phyloP scores from a whole-genome alignment of 2,113 vertebrate species.

The Nyctereutes procyonoides region DNA sequence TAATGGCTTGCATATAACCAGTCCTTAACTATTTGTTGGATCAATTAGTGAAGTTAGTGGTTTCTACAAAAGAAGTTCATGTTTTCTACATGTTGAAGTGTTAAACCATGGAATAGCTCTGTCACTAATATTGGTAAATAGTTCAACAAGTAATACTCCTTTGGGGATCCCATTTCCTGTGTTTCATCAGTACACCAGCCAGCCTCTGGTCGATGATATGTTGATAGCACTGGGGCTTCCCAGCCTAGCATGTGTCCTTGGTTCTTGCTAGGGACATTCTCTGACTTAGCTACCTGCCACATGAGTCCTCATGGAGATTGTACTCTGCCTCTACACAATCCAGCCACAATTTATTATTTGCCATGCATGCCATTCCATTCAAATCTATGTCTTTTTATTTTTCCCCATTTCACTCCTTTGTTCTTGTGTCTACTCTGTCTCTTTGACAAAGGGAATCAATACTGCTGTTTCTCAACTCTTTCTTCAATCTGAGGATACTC shows the following conservation, averaged over 20 bases:
- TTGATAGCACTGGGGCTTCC: background rate
- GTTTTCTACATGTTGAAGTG: background rate
- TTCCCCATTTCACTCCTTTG: background rate
- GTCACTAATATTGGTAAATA: background rate
- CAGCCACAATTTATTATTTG: background rate
- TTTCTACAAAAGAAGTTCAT: background rate
- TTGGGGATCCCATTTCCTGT: background rate
- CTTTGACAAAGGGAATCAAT: background rate
- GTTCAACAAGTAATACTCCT: background rate
- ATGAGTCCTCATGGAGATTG: background rate
- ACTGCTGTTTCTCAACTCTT: background rate
- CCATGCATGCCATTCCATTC: background rate
- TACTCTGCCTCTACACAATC: background rate
- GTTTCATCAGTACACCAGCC: background rate
- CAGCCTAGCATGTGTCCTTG: background rate
- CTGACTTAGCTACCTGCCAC: background rate
- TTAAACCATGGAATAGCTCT: background rate
- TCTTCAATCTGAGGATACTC: background rate
- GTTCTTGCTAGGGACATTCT: background rate
- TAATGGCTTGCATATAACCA: background rate
- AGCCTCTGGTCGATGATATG: background rate
- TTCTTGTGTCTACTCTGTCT: background rate
- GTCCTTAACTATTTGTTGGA: background rate
- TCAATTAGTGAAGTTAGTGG: background rate
- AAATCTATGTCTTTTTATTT: background rate